phyloP scores from a whole-genome alignment of 2,888 invertebrate species.

The Molorchus minor region DNA sequence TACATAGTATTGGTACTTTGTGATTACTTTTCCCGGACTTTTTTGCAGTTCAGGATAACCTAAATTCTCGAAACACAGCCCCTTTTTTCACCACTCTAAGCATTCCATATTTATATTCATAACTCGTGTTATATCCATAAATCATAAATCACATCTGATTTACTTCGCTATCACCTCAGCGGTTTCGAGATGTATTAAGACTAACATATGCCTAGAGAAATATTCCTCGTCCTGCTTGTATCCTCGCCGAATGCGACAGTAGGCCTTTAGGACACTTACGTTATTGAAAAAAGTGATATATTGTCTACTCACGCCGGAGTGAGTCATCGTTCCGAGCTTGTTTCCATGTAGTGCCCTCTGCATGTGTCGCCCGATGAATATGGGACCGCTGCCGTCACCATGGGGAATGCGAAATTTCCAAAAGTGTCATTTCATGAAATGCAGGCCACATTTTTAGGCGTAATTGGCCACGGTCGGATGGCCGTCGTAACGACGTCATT shows the following conservation, averaged over 20 bases:
- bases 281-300: conserved; percentile 30
- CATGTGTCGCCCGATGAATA: conserved; percentile 47
- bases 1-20: too few relatives aligned
- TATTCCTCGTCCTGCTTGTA: neutral
- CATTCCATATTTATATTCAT: neutral
- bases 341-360: conserved; percentile 38
- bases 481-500: conserved; percentile 51
- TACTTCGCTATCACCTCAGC: conserved; percentile 13
- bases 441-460: conserved; percentile 46
- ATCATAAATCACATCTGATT: conserved; percentile 20
- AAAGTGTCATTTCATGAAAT: conserved; percentile 49
- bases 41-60: too few relatives aligned
- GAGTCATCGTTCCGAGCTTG: conserved; percentile 30
- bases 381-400: conserved; percentile 42
- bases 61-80: too few relatives aligned
- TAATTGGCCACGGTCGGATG: conserved; percentile 46
- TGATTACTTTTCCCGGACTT: too few relatives aligned
- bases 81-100: too few relatives aligned
- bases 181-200: conserved; percentile 22
- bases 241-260: neutral
- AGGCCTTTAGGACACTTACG: neutral
- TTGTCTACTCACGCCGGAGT: conserved; percentile 26
- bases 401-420: conserved; percentile 51
- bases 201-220: conserved; percentile 16
- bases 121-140: neutral